Base-by-base conservation (phyloP, 2,113 vertebrate species). In the Cairina moschata region DNA sequence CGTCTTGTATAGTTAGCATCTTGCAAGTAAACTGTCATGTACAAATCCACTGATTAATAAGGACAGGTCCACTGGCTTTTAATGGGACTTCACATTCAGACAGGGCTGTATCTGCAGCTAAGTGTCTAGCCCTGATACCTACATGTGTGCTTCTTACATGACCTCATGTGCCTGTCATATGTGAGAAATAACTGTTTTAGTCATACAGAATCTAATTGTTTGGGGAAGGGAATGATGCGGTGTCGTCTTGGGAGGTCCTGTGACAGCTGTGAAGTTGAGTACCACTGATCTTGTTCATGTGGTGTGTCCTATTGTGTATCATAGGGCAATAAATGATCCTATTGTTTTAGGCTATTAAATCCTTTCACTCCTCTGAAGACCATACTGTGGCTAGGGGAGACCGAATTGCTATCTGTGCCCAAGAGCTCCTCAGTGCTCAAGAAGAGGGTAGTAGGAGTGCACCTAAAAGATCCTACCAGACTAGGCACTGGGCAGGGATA, bases 101-200 rank as follows among this genome's bases (percentile, higher is more conserved):
- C 16, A 74, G 60, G 31, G 8, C 58, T 71, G 0, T 50, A n/a
- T 67, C 28, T 75, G 52, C 68, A 28, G 73, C 20, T 29, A 66
- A 31, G 21, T 4, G 26, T 55, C 92, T 66, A 67, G 0, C 26
- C 7, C 40, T 40, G 18, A 66, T 34, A 50, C 54, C 56, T 63
- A 0, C 17, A 10, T 0, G 1, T 44, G 23, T 69, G 56, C 1
- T 4, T 79, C 54, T 72, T 32, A 9, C 2, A 0, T 68, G 65
- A n/a, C 9, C 54, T 63, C 66, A 2, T 4, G 13, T 56, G 34
- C 32, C 62, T 8, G 3, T 38, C 0, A 0, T 42, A 18, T 1
- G 0, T 54, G 34, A 40, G 75, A 86, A 86, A 15, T 46, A 26
- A 8, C 63, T 58, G 44, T 0, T 46, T 46, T 55, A 71, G 46